Percentiles rank a stretch among this genome's conserved stretches.
phyloP scores from a whole-genome alignment of 2,113 vertebrate genomes.

The Archilochus colubris region DNA sequence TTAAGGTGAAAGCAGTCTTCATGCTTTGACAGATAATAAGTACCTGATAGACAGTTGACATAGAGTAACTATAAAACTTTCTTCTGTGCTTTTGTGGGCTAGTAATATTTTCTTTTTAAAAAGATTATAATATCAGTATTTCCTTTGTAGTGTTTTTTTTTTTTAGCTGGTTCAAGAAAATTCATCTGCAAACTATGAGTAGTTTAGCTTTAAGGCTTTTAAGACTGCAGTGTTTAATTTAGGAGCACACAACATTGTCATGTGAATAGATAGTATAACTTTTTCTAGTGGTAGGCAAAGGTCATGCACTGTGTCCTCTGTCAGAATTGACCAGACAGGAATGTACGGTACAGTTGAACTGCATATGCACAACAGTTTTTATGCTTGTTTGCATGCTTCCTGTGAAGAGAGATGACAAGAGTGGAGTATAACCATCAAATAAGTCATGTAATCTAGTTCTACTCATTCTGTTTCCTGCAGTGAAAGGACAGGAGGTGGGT shows the following conservation, averaged over 20 bases:
- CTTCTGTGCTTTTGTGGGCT: not conserved
- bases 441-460: not conserved
- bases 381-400: slow-evolving; percentile 25
- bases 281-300: not conserved
- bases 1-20: slow-evolving; percentile 82
- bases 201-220: slow-evolving; percentile 13
- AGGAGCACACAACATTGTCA: slow-evolving; percentile 29
- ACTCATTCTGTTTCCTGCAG: not conserved
- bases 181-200: not conserved
- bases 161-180: not conserved
- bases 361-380: not conserved
- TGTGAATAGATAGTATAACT: not conserved
- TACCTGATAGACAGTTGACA: not conserved
- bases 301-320: not conserved
- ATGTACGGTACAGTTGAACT: slow-evolving; percentile 16
- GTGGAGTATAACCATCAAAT: not conserved
- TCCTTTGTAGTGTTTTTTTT: not conserved
- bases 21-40: not conserved
- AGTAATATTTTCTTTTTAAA: not conserved
- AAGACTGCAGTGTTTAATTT: slow-evolving; percentile 4
- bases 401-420: not conserved
- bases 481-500: not conserved
- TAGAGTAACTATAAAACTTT: not conserved
- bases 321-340: not conserved
- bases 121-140: not conserved